Conservation (phyloP, 2,888 invertebrate species). For the Perizoma flavofasciatum region DNA sequence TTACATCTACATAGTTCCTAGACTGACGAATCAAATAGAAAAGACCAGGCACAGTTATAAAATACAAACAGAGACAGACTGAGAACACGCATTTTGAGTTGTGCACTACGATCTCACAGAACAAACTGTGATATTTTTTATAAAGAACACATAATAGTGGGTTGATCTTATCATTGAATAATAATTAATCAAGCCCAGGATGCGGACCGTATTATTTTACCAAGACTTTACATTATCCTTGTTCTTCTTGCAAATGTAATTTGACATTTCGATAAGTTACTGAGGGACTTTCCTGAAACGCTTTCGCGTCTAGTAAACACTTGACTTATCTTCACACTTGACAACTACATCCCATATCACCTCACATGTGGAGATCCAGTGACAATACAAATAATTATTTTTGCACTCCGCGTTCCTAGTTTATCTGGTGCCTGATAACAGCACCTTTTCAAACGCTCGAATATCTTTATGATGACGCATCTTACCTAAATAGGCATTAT, state of each 20-base stretch:
- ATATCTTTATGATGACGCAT: slow-evolving; percentile 59
- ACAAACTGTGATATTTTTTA: too few relatives aligned
- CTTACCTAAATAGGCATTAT: slow-evolving; percentile 40
- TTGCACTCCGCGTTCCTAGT: slow-evolving; percentile 72
- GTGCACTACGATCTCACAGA: too few relatives aligned
- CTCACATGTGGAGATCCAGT: too few relatives aligned
- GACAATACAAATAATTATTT: slow-evolving; percentile 62
- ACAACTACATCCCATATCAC: neutral
- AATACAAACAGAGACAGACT: too few relatives aligned
- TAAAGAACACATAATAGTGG: too few relatives aligned
- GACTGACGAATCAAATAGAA: too few relatives aligned
- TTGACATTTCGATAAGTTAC: too few relatives aligned
- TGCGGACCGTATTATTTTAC: neutral
- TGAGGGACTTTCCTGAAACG: slow-evolving; percentile 2
- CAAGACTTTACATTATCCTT: too few relatives aligned
- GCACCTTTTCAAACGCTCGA: slow-evolving; percentile 48
- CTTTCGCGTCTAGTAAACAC: slow-evolving; percentile 10
- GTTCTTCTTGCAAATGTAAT: neutral
- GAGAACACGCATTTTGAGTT: too few relatives aligned
- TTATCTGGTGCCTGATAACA: slow-evolving; percentile 69
- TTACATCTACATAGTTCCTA: neutral
- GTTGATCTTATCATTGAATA: too few relatives aligned
- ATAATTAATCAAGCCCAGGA: too few relatives aligned
- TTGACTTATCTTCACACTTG: slow-evolving; percentile 7
- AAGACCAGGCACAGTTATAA: too few relatives aligned